These are phyloP conservation scores for Macropodus opercularis DNA, from an alignment of 2,797 vertebrate genomes.

Conservation along the genomic window DNA sequence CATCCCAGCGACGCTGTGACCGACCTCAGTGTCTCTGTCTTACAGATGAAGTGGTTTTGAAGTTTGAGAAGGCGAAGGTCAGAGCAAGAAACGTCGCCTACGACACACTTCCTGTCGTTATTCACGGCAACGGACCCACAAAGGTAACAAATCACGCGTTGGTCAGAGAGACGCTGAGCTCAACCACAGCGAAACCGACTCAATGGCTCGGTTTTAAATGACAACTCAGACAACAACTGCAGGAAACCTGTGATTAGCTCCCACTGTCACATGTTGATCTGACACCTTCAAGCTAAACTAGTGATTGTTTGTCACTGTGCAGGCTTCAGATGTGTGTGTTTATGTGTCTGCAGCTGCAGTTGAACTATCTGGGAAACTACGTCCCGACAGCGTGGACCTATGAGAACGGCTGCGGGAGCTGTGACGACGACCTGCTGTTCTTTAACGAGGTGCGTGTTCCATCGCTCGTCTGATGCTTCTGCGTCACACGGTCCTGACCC, in stretches of 20 bases:
- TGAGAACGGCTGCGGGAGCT: slow-evolving; percentile 83
- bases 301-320: too few relatives aligned
- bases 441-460: slow-evolving; percentile 55
- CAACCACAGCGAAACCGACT: too few relatives aligned
- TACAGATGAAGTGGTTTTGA: slow-evolving; percentile 89
- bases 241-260: neutral
- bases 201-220: neutral
- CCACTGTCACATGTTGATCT: too few relatives aligned
- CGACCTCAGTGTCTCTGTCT: neutral
- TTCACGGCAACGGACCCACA: slow-evolving; percentile 91
- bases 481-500: fast-evolving
- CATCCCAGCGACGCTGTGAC: too few relatives aligned
- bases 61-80: slow-evolving; percentile 88
- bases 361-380: slow-evolving; percentile 91
- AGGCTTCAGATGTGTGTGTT: too few relatives aligned
- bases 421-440: slow-evolving; percentile 78
- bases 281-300: too few relatives aligned
- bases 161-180: too few relatives aligned
- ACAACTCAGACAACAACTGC: neutral
- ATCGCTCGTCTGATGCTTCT: fast-evolving
- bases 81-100: slow-evolving; percentile 89
- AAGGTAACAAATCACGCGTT: too few relatives aligned
- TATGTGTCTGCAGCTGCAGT: slow-evolving; percentile 80
- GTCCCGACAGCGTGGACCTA: slow-evolving; percentile 89
- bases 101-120: slow-evolving; percentile 88